phyloP scores from a whole-genome alignment of 2,113 vertebrate genomes.

The Chunga burmeisteri region DNA sequence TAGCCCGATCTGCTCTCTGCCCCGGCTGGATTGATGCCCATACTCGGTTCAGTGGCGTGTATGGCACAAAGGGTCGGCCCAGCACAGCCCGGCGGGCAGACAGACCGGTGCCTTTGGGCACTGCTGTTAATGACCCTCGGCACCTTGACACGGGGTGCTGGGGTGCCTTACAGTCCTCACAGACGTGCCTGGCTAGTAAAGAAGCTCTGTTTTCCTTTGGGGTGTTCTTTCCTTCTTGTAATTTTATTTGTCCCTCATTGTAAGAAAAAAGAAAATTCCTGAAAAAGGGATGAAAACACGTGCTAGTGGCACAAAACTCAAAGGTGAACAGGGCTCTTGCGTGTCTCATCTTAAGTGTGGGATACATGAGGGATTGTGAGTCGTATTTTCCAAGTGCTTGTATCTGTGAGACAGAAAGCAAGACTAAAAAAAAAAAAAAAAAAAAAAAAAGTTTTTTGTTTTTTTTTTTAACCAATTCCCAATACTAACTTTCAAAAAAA shows the following conservation, averaged over 20 bases:
- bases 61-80: background rate
- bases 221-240: background rate
- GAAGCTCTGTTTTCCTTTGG: background rate
- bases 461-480: background rate
- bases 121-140: accelerated
- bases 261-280: background rate
- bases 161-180: background rate
- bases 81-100: background rate
- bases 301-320: background rate
- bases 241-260: background rate
- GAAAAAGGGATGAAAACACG: background rate
- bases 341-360: background rate
- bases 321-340: background rate
- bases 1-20: background rate
- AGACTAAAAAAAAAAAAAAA: no score
- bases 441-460: no score
- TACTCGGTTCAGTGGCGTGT: background rate
- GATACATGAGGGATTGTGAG: background rate
- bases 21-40: background rate
- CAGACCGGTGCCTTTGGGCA: accelerated
- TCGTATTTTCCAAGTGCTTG: background rate
- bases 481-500: background rate
- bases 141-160: accelerated
- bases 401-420: background rate
- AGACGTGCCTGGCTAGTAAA: background rate